Conservation (phyloP, 30 jellyfish, hydroid and myxozoan genomes). For the Morbakka virulenta region DNA sequence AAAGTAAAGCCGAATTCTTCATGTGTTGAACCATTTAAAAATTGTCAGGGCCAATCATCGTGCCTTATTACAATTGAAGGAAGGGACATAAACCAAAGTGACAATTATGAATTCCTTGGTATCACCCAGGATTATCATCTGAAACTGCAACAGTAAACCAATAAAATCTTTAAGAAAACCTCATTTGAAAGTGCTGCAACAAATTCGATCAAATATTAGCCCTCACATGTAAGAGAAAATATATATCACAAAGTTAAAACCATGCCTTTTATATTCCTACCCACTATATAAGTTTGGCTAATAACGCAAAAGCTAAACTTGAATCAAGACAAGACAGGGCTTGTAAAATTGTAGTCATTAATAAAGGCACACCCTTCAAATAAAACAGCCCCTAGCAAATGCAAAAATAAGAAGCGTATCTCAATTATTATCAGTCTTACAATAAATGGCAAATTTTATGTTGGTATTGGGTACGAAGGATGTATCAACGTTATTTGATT, state of each 20-base stretch:
- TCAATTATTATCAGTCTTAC: too few species aligned
- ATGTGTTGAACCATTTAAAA: too few species aligned
- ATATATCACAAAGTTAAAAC: constrained; percentile 15
- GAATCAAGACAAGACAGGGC: too few species aligned
- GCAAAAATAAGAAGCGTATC: too few species aligned
- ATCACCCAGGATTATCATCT: constrained; percentile 47
- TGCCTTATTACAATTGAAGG: constrained; percentile 39
- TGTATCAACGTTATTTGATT: too few species aligned
- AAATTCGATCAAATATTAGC: constrained; percentile 23
- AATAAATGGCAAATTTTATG: too few species aligned
- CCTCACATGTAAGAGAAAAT: constrained; percentile 28
- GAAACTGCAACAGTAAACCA: constrained; percentile 14
- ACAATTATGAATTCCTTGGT: constrained; percentile 40
- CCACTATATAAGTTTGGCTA: constrained; percentile 30
- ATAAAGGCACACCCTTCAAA: too few species aligned
- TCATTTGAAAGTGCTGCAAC: constrained; percentile 42
- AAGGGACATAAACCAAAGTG: constrained; percentile 30
- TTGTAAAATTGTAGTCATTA: too few species aligned
- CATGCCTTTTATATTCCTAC: constrained; percentile 36
- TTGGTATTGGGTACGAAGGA: too few species aligned
- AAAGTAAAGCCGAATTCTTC: constrained; percentile 43
- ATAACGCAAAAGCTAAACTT: too few species aligned
- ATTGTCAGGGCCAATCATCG: constrained; percentile 56
- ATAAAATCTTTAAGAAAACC: constrained; percentile 31
- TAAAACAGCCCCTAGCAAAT: too few species aligned